A percentile compares a stretch with the other conserved stretches of the same genome.
phyloP scores from a whole-genome alignment of 1,140 invertebrate genomes.

The Charaxes varanes region DNA sequence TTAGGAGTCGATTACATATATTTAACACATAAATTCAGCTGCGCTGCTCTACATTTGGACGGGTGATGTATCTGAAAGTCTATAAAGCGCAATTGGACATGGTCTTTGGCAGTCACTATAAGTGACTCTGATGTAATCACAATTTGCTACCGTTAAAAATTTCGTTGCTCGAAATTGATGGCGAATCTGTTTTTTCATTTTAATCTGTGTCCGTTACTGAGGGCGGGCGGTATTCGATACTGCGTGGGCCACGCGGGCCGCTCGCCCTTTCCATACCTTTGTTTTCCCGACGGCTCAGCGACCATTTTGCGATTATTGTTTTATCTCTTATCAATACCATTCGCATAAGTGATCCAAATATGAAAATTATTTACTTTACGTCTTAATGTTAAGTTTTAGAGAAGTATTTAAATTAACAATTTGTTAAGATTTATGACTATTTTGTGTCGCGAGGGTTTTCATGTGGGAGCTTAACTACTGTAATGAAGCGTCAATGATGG shows the following conservation, averaged over 20 bases:
- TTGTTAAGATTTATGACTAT: too few relatives aligned
- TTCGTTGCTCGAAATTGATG: too few relatives aligned
- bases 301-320: slow-evolving; percentile 26
- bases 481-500: too few relatives aligned
- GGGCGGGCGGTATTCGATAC: slow-evolving; percentile 49
- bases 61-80: too few relatives aligned
- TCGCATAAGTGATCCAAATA: not conserved
- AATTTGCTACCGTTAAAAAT: too few relatives aligned
- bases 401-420: not conserved
- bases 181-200: slow-evolving; percentile 10
- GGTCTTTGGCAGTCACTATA: too few relatives aligned
- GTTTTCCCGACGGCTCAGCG: slow-evolving; percentile 39
- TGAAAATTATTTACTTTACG: not conserved
- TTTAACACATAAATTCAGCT: too few relatives aligned
- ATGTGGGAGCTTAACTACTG: too few relatives aligned
- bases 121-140: too few relatives aligned
- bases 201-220: slow-evolving; percentile 33
- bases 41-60: too few relatives aligned
- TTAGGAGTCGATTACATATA: not conserved
- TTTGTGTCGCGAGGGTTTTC: too few relatives aligned
- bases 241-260: slow-evolving; percentile 41
- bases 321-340: slow-evolving; percentile 6
- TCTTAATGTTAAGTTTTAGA: not conserved
- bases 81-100: too few relatives aligned
- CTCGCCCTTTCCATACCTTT: slow-evolving; percentile 58